Percentiles rank a stretch among this genome's conserved stretches.
Evolutionary conservation across 2,797 vertebrate genomes (phyloP).

Genomic region (Apodemus agrarius): DNA sequence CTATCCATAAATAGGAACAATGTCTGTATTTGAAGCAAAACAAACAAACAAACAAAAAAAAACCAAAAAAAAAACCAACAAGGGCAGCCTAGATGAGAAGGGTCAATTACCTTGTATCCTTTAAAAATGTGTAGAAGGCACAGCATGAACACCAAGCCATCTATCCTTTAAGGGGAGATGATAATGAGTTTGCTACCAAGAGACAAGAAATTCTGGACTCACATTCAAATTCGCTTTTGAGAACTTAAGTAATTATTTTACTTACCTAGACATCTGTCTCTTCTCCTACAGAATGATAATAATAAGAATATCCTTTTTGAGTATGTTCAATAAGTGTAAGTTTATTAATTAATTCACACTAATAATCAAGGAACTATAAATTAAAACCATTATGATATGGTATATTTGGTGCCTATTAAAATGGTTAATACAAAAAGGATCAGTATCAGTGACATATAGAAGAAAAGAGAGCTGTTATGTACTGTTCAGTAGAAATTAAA

Average conservation of each 20-base stretch:
- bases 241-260: neutral
- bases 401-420: neutral
- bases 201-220: neutral
- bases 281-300: neutral
- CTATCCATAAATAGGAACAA: neutral
- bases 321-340: neutral
- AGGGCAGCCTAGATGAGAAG: neutral
- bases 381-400: neutral
- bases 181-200: neutral
- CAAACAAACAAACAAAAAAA: no score
- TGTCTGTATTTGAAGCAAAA: neutral
- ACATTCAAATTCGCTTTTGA: neutral
- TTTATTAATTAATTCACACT: neutral
- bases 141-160: neutral
- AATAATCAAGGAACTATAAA: neutral
- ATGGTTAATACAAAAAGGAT: neutral
- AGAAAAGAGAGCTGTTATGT: neutral
- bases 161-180: neutral
- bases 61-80: neutral
- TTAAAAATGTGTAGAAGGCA: neutral
- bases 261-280: conserved; percentile 38
- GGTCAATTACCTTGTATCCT: neutral
- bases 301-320: neutral
- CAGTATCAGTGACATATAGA: neutral
- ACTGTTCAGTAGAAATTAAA: neutral